phyloP scores from a whole-genome alignment of 2,888 invertebrate genomes.

The Chrysotoxum bicinctum region DNA sequence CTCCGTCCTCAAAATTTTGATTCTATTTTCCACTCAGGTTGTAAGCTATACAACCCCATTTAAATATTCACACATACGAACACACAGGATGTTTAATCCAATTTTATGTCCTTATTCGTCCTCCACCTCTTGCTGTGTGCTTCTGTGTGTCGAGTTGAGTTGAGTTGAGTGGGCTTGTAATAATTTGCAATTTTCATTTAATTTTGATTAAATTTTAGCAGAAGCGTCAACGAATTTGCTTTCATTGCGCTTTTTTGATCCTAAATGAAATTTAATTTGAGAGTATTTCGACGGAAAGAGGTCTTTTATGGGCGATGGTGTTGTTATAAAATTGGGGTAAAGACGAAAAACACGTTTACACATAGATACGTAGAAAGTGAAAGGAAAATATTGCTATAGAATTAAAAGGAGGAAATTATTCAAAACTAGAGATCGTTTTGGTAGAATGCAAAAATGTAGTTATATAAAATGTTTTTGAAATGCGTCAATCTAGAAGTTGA shows the following conservation, averaged over 20 bases:
- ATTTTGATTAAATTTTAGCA: slow-evolving; percentile 72
- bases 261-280: slow-evolving; percentile 65
- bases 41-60: slow-evolving; percentile 1
- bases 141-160: neutral
- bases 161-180: slow-evolving; percentile 63
- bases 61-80: slow-evolving; percentile 9
- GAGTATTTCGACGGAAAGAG: slow-evolving; percentile 39
- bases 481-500: neutral
- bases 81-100: slow-evolving; percentile 70
- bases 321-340: neutral
- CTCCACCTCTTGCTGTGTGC: neutral
- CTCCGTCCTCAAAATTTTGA: slow-evolving; percentile 46
- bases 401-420: slow-evolving; percentile 15
- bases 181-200: slow-evolving; percentile 72
- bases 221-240: slow-evolving; percentile 66
- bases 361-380: neutral
- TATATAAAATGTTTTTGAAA: neutral
- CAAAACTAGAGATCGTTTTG: neutral
- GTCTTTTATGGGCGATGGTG: neutral
- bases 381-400: slow-evolving; percentile 17
- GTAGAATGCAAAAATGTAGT: neutral
- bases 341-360: neutral
- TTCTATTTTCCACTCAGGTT: slow-evolving; percentile 33
- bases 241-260: slow-evolving; percentile 59
- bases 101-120: slow-evolving; percentile 56